Conservation (phyloP, 2,888 invertebrate genomes). For the Beris morrisii region DNA sequence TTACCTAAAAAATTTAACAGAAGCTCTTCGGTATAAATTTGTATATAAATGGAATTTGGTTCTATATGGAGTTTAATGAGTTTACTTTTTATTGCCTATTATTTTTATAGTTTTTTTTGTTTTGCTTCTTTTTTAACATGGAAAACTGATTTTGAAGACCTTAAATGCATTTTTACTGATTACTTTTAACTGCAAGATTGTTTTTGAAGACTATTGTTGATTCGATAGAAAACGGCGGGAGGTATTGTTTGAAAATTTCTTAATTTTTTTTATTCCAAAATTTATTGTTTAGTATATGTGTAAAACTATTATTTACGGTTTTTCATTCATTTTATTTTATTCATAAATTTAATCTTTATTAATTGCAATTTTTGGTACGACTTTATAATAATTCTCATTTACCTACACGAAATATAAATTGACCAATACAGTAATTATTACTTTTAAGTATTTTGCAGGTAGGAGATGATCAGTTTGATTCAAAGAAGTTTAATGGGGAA, state of each 20-base stretch:
- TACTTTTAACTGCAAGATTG: neutral
- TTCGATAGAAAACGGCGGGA: constrained; percentile 28
- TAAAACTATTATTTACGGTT: neutral
- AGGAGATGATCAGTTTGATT: neutral
- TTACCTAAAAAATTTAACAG: constrained; percentile 8
- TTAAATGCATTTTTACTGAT: neutral
- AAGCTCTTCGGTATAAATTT: constrained; percentile 25
- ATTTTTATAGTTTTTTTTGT: constrained; percentile 42
- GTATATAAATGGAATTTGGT: constrained; percentile 25
- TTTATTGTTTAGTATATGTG: neutral
- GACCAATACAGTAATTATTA: constrained; percentile 7
- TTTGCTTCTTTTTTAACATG: neutral
- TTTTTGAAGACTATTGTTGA: constrained; percentile 20
- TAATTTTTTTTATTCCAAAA: constrained; percentile 1
- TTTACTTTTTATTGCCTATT: constrained; percentile 32
- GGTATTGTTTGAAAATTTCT: constrained; percentile 11
- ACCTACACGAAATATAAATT: constrained; percentile 11
- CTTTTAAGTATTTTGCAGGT: neutral
- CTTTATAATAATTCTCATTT: neutral
- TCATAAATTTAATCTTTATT: constrained; percentile 6
- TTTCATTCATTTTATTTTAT: constrained; percentile 1
- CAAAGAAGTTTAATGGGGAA: too few species aligned
- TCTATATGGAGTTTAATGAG: constrained; percentile 26
- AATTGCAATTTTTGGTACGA: constrained; percentile 24
- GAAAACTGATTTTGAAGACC: constrained; percentile 6